phyloP scores from a whole-genome alignment of 1,140 invertebrate species.

The Coelopa frigida region DNA sequence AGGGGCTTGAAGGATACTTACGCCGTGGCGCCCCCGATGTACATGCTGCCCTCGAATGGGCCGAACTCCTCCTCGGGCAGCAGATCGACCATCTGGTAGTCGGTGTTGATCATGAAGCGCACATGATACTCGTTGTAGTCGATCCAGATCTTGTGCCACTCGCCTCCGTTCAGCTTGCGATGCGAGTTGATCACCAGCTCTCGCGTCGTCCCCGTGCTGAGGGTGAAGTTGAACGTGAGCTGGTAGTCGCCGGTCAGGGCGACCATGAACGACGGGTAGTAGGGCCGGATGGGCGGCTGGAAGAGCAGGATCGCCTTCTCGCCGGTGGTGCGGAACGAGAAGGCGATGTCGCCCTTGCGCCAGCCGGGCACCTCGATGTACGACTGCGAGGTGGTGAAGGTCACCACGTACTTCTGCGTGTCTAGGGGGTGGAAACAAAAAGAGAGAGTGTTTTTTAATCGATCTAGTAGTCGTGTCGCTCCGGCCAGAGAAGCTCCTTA shows the following conservation, averaged over 20 bases:
- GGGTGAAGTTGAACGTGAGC: slow-evolving; percentile 82
- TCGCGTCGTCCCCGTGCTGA: slow-evolving; percentile 72
- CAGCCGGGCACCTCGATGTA: slow-evolving; percentile 88
- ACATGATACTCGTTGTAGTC: slow-evolving; percentile 90
- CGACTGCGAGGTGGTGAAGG: slow-evolving; percentile 84
- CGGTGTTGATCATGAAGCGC: slow-evolving; percentile 85
- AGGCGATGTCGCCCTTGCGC: slow-evolving; percentile 83
- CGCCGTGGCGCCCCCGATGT: slow-evolving; percentile 84
- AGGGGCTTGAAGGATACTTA: too few relatives aligned
- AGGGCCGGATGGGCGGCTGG: slow-evolving; percentile 79
- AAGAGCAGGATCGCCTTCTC: slow-evolving; percentile 82
- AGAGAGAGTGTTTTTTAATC: slow-evolving; percentile 7
- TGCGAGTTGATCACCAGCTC: slow-evolving; percentile 74
- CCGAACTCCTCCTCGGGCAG: slow-evolving; percentile 80
- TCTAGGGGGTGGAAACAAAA: slow-evolving; percentile 49
- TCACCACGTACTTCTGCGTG: slow-evolving; percentile 86
- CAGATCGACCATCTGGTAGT: slow-evolving; percentile 79
- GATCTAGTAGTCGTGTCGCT: too few relatives aligned
- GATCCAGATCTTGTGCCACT: slow-evolving; percentile 94
- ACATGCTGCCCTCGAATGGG: slow-evolving; percentile 87
- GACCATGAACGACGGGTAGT: slow-evolving; percentile 85
- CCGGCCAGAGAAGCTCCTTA: too few relatives aligned
- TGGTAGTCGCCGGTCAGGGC: slow-evolving; percentile 76
- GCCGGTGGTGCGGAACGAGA: slow-evolving; percentile 87
- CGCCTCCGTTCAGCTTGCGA: slow-evolving; percentile 75